Evolutionary conservation across 2,797 vertebrate genomes (phyloP), one percentile per base, ranked within the genome.

Genomic region (Centropyge bicolor): DNA sequence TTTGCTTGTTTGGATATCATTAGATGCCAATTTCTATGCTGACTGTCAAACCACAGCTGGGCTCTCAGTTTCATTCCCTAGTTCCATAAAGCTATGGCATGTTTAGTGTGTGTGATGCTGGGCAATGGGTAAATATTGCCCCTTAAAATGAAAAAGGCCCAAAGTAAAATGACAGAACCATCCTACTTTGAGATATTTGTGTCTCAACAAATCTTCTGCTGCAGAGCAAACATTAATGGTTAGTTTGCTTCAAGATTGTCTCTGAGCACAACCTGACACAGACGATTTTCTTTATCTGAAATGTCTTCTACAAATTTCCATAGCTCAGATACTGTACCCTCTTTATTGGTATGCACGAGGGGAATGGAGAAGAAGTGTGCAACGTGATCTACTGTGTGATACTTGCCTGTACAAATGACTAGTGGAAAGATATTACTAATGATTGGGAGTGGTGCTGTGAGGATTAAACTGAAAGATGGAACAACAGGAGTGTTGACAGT

Each of bases 401-500:
- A 78, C 54, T 60, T 27, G 35, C 31, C 24, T 41, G 36, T 17
- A 56, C 41, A 68, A 65, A 40, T 24, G 38, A 62, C 49, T 38
- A 6, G 36, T 45, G 24, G 59, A 72, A 59, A 52, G 13, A 54
- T 41, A 40, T 46, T 19, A 61, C 1, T 41, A 7, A 40, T 12
- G 13, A 31, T 13, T 45, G 19, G 1, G 56, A 70, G 60, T 16
- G 10, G 40, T 62, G 36, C 51, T 31, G 59, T 51, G 5, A 65
- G 41, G 55, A 36, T 51, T n/a, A 61, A 78, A 67, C 78, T 70
- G 43, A 83, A 78, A 67, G 19, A 62, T 9, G 71, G 41, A 71
- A 60, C 35, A 49, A 75, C 6, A 48, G 49, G n/a, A 82, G 70
- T 57, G 82, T 81, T 79, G 84, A 78, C 81, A 83, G 84, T 75